A percentile compares a stretch with the other conserved stretches of the same genome.
These are phyloP conservation scores for Physeter macrocephalus DNA, from an alignment of 2,113 vertebrate genomes.

Conservation along the genomic window DNA sequence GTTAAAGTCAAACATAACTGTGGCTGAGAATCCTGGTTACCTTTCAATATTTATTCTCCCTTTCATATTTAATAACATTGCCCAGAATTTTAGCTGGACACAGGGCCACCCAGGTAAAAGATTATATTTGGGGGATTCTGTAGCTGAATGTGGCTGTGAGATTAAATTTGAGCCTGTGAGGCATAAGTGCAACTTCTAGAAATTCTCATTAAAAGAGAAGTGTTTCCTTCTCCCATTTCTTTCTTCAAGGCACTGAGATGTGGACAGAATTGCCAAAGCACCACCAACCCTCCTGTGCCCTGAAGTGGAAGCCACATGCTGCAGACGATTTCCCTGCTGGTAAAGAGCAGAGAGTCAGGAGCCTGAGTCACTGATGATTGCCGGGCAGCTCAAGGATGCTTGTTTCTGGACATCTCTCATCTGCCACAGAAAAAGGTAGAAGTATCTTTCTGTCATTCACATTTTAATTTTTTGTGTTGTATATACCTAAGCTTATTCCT, in stretches of 20 bases:
- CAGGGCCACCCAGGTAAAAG: neutral
- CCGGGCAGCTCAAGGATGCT: neutral
- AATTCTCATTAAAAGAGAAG: neutral
- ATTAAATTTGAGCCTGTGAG: neutral
- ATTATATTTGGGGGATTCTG: neutral
- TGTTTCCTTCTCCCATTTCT: neutral
- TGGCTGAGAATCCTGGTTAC: neutral
- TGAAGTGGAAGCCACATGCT: neutral
- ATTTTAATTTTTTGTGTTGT: neutral
- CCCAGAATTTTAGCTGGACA: neutral
- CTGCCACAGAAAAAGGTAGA: neutral
- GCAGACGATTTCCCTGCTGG: accelerated
- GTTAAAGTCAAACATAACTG: neutral
- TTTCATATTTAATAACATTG: neutral
- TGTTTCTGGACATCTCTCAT: neutral
- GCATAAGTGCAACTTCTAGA: neutral
- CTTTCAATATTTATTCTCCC: neutral
- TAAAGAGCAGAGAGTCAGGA: neutral
- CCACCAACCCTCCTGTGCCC: accelerated
- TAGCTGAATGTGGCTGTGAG: neutral
- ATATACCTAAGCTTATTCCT: neutral
- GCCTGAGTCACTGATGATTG: neutral
- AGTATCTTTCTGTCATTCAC: neutral
- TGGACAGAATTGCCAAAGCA: neutral
- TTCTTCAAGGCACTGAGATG: neutral